Evolutionary conservation across 2,797 vertebrate species (phyloP).

Genomic region (Lutjanus campechanus): DNA sequence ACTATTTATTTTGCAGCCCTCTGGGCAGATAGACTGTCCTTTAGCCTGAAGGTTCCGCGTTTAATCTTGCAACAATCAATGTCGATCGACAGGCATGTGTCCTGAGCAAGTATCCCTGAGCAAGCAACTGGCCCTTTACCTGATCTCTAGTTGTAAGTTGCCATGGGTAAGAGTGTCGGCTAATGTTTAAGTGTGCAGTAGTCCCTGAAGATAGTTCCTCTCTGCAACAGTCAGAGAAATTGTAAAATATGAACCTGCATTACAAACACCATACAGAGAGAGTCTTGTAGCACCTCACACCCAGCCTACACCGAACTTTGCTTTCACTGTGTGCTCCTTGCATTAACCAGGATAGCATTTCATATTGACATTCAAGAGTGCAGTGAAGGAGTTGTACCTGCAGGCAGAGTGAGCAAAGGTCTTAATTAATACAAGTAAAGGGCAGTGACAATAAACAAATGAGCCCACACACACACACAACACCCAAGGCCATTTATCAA

Average conservation of each 20-base stretch:
- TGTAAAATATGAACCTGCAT: constrained; percentile 11
- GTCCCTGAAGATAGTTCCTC: neutral
- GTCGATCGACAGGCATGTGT: constrained; percentile 38
- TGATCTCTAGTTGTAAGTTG: constrained; percentile 4
- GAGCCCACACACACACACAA: constrained; percentile 23
- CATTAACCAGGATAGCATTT: neutral
- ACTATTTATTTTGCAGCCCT: constrained; percentile 18
- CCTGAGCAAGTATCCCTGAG: constrained; percentile 38
- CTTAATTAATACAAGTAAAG: constrained; percentile 55
- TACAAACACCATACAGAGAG: neutral
- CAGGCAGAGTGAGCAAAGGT: constrained; percentile 20
- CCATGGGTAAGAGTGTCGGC: neutral
- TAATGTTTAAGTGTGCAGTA: constrained; percentile 9
- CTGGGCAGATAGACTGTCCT: neutral
- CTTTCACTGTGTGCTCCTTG: neutral
- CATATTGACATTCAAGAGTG: constrained; percentile 1
- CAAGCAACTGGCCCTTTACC: constrained; percentile 25
- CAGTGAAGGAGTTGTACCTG: constrained; percentile 20
- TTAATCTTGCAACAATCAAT: constrained; percentile 45
- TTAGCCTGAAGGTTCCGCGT: constrained; percentile 4
- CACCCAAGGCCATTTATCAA: constrained; percentile 40
- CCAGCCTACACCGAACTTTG: neutral
- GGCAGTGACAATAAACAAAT: constrained; percentile 38
- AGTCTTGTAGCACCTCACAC: neutral
- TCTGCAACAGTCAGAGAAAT: neutral